Conservation (phyloP, 2,113 vertebrate genomes). For the Lathamus discolor region DNA sequence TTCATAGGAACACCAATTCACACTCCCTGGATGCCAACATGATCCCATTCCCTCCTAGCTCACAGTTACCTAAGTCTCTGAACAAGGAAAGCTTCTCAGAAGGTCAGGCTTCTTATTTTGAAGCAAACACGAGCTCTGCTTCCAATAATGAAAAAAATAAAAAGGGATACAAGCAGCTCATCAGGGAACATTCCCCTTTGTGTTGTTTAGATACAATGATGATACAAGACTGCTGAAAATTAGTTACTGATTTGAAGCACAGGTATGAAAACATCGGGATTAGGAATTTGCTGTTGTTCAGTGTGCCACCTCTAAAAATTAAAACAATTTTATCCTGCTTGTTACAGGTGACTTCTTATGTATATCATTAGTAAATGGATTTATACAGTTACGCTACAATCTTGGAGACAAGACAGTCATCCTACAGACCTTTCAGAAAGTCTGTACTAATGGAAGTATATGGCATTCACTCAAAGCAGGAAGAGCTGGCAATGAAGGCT, state of each 20-base stretch:
- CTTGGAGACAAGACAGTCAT: conserved; percentile 78
- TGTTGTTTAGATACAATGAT: background rate
- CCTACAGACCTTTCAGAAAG: conserved; percentile 68
- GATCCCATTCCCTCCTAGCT: background rate
- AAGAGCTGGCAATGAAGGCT: conserved; percentile 76
- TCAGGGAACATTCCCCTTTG: background rate
- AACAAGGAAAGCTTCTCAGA: background rate
- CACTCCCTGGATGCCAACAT: background rate
- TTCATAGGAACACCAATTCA: background rate
- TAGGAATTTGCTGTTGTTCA: background rate
- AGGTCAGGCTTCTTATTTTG: background rate
- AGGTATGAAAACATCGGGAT: background rate
- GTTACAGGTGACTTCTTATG: conserved; percentile 87
- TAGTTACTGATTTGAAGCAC: background rate
- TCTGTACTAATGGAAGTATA: conserved; percentile 49
- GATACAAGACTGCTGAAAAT: background rate
- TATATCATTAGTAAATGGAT: conserved; percentile 78
- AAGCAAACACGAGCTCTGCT: background rate
- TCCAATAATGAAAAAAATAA: background rate
- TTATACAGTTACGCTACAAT: conserved; percentile 82
- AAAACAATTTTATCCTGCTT: background rate
- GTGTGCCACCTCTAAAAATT: background rate
- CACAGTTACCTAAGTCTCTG: background rate
- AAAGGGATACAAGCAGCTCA: background rate
- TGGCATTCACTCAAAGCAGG: conserved; percentile 83